These are phyloP conservation scores for Odontomachus brunneus DNA, from an alignment of 1,140 invertebrate species.

Conservation along the genomic window DNA sequence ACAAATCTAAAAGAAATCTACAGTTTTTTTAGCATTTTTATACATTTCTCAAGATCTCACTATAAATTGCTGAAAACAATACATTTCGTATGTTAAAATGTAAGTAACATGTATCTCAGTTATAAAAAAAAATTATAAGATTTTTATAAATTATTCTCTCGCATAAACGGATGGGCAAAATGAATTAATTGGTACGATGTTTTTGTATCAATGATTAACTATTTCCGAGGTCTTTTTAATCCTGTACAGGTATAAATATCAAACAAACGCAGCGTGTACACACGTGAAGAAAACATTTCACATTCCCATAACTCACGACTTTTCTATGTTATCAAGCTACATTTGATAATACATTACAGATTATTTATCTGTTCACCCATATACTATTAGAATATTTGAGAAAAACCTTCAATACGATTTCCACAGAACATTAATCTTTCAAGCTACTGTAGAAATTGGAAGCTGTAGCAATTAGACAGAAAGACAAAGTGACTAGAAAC, in stretches of 20 bases:
- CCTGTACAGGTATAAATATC: conserved; percentile 32
- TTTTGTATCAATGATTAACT: conserved; percentile 20
- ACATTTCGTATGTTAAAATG: conserved; percentile 3
- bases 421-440: conserved; percentile 34
- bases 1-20: conserved; percentile 4
- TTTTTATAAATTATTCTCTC: background rate
- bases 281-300: conserved; percentile 42
- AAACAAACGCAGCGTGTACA: conserved; percentile 25
- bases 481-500: conserved; percentile 56
- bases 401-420: conserved; percentile 40
- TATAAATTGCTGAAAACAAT: conserved; percentile 26
- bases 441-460: conserved; percentile 13
- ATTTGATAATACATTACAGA: conserved; percentile 12
- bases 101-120: conserved; percentile 1
- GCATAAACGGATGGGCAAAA: conserved; percentile 8
- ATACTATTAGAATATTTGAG: conserved; percentile 18
- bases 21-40: background rate
- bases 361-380: conserved; percentile 17
- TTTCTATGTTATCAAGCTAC: conserved; percentile 26
- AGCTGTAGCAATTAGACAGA: conserved; percentile 22
- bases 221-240: conserved; percentile 33
- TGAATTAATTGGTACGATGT: conserved; percentile 30
- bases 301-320: background rate
- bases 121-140: background rate
- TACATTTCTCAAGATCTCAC: conserved; percentile 16